phyloP scores from a whole-genome alignment of 2,113 vertebrate species.

The human (Homo sapiens) region DNA sequence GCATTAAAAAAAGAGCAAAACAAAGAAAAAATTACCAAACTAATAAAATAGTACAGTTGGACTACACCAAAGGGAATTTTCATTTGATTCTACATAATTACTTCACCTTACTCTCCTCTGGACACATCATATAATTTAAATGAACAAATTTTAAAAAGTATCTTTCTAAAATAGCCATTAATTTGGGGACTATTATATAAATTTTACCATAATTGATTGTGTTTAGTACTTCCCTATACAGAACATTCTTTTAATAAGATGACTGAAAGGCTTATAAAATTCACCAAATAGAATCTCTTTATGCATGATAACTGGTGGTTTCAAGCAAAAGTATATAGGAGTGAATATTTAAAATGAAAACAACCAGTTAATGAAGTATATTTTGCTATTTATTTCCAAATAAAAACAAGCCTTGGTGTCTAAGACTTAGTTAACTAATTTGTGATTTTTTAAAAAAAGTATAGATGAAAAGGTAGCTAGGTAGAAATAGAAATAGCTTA shows the following conservation, averaged over 20 bases:
- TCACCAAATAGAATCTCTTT: not conserved
- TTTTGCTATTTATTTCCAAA: not conserved
- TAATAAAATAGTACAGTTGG: not conserved
- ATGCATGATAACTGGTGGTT: not conserved
- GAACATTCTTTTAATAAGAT: not conserved
- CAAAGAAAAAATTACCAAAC: not conserved
- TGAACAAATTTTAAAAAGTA: not conserved
- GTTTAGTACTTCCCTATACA: not conserved
- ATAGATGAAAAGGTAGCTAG: not conserved
- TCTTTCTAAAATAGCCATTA: not conserved
- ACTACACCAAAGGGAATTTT: not conserved
- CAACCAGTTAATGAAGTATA: not conserved
- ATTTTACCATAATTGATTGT: not conserved
- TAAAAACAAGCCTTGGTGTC: not conserved
- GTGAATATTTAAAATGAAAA: not conserved
- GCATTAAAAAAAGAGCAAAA: not conserved
- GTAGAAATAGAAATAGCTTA: not conserved
- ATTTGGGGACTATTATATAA: not conserved
- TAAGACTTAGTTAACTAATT: not conserved
- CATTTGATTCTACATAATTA: not conserved
- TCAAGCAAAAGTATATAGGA: not conserved
- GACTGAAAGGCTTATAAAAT: not conserved
- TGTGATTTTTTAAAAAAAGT: not conserved
- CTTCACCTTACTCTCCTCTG: not conserved
- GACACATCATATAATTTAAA: not conserved